Evolutionary conservation across 1,140 invertebrate species (phyloP).

Genomic region (Trichonephila inaurata): DNA sequence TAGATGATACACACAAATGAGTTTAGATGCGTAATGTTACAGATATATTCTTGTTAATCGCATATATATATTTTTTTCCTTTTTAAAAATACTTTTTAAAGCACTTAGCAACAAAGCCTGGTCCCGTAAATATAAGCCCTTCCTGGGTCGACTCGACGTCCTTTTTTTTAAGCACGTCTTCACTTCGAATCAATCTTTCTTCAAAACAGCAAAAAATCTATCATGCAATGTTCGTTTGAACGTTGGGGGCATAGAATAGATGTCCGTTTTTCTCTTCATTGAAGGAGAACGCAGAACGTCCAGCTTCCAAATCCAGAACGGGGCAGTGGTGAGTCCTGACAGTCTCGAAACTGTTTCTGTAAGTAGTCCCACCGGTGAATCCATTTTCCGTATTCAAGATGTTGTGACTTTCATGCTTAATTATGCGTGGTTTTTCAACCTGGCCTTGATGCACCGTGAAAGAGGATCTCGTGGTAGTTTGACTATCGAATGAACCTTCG

Average conservation of each 20-base stretch:
- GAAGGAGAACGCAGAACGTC: neutral
- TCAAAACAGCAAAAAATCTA: neutral
- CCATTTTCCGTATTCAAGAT: slow-evolving; percentile 44
- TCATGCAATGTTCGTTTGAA: neutral
- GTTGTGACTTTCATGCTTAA: slow-evolving; percentile 47
- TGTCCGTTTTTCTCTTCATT: slow-evolving; percentile 70
- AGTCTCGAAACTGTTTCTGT: slow-evolving; percentile 58
- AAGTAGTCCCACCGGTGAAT: slow-evolving; percentile 54
- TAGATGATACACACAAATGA: neutral
- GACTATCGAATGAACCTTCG: slow-evolving; percentile 67
- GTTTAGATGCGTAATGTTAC: neutral
- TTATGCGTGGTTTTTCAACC: slow-evolving; percentile 18
- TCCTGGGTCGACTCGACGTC: neutral
- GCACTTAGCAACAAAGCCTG: neutral
- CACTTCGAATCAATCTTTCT: too few species aligned
- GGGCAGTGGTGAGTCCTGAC: slow-evolving; percentile 38
- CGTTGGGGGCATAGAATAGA: slow-evolving; percentile 51
- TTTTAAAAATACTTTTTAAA: neutral
- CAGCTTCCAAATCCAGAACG: slow-evolving; percentile 61
- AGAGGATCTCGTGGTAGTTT: slow-evolving; percentile 47
- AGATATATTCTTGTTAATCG: neutral
- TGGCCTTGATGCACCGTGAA: slow-evolving; percentile 47
- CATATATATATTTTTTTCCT: neutral
- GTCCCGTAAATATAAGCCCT: neutral
- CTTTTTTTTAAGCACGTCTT: neutral